phyloP scores from a whole-genome alignment of 2,797 vertebrate species.

The Tapirus indicus region DNA sequence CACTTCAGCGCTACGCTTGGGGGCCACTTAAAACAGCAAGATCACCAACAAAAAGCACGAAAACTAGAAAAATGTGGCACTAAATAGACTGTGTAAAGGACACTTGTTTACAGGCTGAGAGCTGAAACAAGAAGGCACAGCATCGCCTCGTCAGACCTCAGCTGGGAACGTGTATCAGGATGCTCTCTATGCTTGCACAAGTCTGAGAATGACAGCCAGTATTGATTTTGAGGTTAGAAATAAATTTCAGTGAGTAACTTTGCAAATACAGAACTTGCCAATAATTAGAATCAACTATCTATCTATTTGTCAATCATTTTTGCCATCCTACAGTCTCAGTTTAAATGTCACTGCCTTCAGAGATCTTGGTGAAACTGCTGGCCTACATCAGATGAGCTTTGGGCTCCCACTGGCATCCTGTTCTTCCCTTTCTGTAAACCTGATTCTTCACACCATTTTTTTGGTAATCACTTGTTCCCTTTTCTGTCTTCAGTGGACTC shows the following conservation, averaged over 20 bases:
- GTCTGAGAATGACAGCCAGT: no score
- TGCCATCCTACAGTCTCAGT: background rate
- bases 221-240: background rate
- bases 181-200: rapidly evolving
- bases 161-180: background rate
- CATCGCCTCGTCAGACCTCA: background rate
- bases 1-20: background rate
- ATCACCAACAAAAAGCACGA: background rate
- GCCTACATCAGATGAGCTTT: background rate
- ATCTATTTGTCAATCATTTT: background rate
- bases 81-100: background rate
- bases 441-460: background rate
- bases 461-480: background rate
- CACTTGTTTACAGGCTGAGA: background rate
- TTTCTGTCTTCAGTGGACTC: background rate
- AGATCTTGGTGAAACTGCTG: background rate
- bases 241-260: background rate
- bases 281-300: background rate
- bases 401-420: background rate
- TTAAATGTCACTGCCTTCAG: background rate
- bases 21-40: background rate
- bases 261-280: background rate
- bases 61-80: background rate
- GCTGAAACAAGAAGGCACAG: background rate
- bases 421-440: background rate